These are phyloP conservation scores for Macrosiphum euphorbiae DNA, from an alignment of 2,888 invertebrate species.

Conservation along the genomic window DNA sequence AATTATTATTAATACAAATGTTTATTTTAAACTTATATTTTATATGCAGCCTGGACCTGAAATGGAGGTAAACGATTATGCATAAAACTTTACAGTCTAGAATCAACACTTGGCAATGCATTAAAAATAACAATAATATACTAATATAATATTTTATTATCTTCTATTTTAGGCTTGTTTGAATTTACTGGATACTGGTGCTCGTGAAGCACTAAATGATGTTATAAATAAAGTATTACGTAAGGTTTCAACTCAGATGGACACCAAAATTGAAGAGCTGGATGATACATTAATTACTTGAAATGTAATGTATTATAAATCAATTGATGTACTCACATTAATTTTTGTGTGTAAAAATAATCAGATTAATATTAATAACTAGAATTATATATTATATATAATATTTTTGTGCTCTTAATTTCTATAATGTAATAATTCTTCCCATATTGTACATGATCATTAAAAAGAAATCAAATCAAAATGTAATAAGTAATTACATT, in stretches of 20 bases:
- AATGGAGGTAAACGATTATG: constrained; percentile 37
- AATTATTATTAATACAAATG: neutral
- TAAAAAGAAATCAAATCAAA: neutral
- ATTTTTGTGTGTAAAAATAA: constrained; percentile 17
- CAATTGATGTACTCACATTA: neutral
- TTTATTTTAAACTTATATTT: neutral
- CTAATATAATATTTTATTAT: constrained; percentile 9
- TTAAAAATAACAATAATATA: neutral
- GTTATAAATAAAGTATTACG: constrained; percentile 90
- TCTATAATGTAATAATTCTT: neutral
- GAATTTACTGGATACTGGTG: constrained; percentile 85
- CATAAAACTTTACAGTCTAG: neutral
- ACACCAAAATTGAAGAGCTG: constrained; percentile 90
- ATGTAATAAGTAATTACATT: neutral
- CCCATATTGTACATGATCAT: neutral
- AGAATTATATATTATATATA: neutral
- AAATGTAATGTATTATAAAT: constrained; percentile 13
- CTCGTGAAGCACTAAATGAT: constrained; percentile 88
- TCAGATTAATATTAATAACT: neutral
- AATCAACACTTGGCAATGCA: neutral
- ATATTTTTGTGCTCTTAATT: constrained; percentile 4
- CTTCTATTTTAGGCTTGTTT: constrained; percentile 77
- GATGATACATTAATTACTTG: constrained; percentile 82
- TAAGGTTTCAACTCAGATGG: constrained; percentile 81
- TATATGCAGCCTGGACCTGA: constrained; percentile 46